phyloP scores from a whole-genome alignment of 2,797 vertebrate genomes.

The Sebastes cheni region DNA sequence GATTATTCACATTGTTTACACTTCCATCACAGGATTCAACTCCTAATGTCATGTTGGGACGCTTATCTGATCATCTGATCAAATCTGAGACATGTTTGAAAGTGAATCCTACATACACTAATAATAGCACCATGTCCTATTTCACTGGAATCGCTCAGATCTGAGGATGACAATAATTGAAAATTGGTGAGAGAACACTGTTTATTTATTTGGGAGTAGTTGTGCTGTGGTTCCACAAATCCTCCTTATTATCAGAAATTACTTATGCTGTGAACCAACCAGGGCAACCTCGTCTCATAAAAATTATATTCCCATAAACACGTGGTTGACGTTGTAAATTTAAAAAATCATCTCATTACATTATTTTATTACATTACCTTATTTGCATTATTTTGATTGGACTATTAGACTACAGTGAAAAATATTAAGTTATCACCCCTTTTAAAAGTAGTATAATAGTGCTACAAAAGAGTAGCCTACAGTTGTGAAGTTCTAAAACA shows the following conservation, averaged over 20 bases:
- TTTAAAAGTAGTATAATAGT: not conserved
- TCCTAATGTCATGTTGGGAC: not conserved
- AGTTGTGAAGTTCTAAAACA: not conserved
- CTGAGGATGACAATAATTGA: not conserved
- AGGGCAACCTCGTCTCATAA: not conserved
- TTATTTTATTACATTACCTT: not conserved
- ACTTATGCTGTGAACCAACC: not conserved
- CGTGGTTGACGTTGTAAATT: not conserved
- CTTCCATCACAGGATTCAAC: not conserved
- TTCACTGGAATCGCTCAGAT: fast-evolving
- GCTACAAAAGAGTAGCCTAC: not conserved
- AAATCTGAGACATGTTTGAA: not conserved
- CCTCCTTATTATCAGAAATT: not conserved
- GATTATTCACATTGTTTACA: not conserved
- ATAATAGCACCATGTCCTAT: too few species aligned
- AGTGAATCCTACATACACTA: not conserved
- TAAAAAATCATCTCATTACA: not conserved
- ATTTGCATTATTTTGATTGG: not conserved
- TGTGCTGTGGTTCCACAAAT: not conserved
- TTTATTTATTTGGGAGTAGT: not conserved
- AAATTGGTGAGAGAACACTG: not conserved
- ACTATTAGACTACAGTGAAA: not conserved
- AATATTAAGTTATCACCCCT: not conserved
- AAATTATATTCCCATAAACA: not conserved
- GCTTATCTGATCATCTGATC: not conserved